Percentiles rank a stretch among this genome's conserved stretches.
Evolutionary conservation across 1,140 invertebrate genomes (phyloP).

Genomic region (Lordiphosa collinella): DNA sequence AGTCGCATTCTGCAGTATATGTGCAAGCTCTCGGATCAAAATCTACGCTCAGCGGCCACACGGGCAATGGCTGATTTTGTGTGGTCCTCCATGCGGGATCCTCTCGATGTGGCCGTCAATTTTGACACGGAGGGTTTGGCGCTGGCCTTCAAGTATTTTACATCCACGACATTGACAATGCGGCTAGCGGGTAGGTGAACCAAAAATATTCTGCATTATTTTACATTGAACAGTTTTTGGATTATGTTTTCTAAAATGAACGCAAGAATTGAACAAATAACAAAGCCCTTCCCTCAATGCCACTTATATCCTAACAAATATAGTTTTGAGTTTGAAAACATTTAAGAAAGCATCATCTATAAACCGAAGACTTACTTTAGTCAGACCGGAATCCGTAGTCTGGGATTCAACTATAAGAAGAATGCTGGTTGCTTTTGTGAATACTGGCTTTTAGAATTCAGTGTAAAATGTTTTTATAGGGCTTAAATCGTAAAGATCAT

Average conservation of each 20-base stretch:
- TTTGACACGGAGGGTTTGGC: conserved; percentile 95
- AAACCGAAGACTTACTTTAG: too few relatives aligned
- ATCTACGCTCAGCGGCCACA: conserved; percentile 90
- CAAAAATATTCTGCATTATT: background rate
- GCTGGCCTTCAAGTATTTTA: conserved; percentile 96
- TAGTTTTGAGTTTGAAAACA: background rate
- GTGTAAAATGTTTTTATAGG: too few relatives aligned
- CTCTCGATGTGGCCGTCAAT: conserved; percentile 90
- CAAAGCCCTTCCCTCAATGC: too few relatives aligned
- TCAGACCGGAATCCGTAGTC: too few relatives aligned
- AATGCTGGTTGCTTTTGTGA: too few relatives aligned
- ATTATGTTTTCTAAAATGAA: too few relatives aligned
- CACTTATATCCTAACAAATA: too few relatives aligned
- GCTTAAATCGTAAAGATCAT: too few relatives aligned
- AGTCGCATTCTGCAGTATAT: conserved; percentile 94
- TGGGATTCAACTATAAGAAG: too few relatives aligned
- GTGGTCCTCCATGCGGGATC: conserved; percentile 96
- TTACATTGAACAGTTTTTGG: too few relatives aligned
- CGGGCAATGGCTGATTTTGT: conserved; percentile 97
- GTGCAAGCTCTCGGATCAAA: conserved; percentile 95
- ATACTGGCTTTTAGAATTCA: too few relatives aligned
- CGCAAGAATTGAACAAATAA: too few relatives aligned
- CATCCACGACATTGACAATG: conserved; percentile 95
- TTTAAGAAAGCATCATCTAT: background rate
- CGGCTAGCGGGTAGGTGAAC: conserved; percentile 84